phyloP scores from a whole-genome alignment of 2,888 invertebrate species.

The Meta bourneti region DNA sequence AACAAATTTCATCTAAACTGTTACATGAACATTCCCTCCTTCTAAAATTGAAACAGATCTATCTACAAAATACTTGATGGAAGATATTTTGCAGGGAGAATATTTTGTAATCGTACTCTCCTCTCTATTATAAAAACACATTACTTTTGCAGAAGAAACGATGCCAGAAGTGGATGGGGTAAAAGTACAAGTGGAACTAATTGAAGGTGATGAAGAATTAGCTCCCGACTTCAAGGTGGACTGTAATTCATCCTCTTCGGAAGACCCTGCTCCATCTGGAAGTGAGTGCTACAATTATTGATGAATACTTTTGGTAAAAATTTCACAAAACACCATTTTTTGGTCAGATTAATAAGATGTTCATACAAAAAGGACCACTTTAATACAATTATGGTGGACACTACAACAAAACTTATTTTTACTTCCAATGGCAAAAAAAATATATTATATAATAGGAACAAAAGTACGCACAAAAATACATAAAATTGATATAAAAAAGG shows the following conservation, averaged over 20 bases:
- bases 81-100: neutral
- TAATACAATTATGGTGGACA: no score
- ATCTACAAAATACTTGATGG: neutral
- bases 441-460: no score
- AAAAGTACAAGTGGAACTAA: conserved; percentile 61
- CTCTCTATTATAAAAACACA: no score
- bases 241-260: conserved; percentile 9
- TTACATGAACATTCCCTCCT: no score
- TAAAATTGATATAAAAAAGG: no score
- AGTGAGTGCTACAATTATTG: conserved; percentile 11
- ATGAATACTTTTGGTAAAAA: neutral
- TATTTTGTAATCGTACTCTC: neutral
- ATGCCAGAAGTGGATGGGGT: conserved; percentile 65
- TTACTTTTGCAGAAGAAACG: conserved; percentile 18
- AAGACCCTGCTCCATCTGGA: conserved; percentile 13
- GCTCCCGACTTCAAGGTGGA: conserved; percentile 43
- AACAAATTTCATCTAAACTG: no score
- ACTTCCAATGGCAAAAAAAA: no score
- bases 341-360: neutral
- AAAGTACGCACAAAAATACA: no score
- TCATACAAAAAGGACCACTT: no score
- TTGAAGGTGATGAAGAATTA: conserved; percentile 69
- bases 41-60: no score
- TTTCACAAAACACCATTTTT: neutral
- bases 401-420: no score